Conservation (phyloP, 1,140 invertebrate species). For the Mylabris phalerata region DNA sequence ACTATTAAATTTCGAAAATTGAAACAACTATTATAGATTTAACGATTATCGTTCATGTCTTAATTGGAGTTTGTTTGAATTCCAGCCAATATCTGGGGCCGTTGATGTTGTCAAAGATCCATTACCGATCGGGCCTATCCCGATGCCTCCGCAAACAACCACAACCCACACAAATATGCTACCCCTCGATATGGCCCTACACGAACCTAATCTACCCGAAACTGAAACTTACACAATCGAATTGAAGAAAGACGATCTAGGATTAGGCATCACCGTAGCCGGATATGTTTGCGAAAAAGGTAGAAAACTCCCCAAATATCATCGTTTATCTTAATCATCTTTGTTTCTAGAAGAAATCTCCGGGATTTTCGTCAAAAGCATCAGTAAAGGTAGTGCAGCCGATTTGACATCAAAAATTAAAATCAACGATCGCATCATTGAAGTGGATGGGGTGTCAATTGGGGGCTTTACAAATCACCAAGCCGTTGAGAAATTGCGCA, state of each 20-base stretch:
- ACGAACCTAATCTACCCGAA: conserved; percentile 58
- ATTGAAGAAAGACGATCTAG: conserved; percentile 75
- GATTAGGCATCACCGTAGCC: conserved; percentile 92
- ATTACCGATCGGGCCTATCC: conserved; percentile 40
- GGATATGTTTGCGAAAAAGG: conserved; percentile 89
- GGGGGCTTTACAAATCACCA: conserved; percentile 86
- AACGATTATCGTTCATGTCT: no score
- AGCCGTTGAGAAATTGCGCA: conserved; percentile 77
- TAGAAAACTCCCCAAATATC: conserved; percentile 30
- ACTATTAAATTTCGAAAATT: no score
- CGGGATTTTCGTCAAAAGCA: conserved; percentile 94
- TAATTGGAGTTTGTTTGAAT: background rate
- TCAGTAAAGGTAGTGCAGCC: conserved; percentile 88
- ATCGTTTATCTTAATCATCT: background rate
- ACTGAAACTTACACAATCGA: conserved; percentile 82
- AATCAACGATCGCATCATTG: conserved; percentile 89
- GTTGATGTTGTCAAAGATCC: conserved; percentile 49
- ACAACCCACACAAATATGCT: conserved; percentile 43
- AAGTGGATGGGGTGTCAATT: conserved; percentile 77
- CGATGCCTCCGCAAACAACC: conserved; percentile 40
- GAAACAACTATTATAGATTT: no score
- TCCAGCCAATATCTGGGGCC: conserved; percentile 47
- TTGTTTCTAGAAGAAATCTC: conserved; percentile 74
- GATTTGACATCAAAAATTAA: conserved; percentile 80
- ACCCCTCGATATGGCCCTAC: conserved; percentile 48